Conservation (phyloP, 2,888 invertebrate genomes). For the Drosophila monieri region DNA sequence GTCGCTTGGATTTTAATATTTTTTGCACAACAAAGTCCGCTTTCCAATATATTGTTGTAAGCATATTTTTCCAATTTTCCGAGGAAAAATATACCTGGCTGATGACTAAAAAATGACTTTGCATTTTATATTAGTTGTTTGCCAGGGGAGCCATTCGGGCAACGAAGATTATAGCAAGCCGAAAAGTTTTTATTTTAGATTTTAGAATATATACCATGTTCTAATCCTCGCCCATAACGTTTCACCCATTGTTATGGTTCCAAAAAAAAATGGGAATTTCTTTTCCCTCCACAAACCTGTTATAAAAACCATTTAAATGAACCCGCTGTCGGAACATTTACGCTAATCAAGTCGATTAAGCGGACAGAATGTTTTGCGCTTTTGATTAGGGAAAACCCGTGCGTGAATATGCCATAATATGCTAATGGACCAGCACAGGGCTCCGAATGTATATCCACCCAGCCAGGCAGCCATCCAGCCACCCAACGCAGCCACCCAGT, state of each 20-base stretch:
- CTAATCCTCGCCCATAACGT: not conserved
- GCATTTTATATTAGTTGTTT: not conserved
- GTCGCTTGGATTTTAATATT: constrained; percentile 43
- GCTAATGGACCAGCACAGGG: constrained; percentile 53
- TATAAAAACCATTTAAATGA: constrained; percentile 44
- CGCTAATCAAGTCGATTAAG: constrained; percentile 71
- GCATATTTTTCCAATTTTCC: constrained; percentile 20
- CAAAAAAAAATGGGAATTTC: constrained; percentile 2
- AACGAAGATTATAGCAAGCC: not conserved
- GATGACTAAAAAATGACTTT: constrained; percentile 9
- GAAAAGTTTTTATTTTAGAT: not conserved
- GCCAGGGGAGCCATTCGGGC: constrained; percentile 12
- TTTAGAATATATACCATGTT: not conserved
- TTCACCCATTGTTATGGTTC: not conserved
- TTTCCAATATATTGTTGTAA: constrained; percentile 26
- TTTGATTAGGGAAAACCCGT: constrained; percentile 54
- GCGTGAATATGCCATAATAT: constrained; percentile 65
- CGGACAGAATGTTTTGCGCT: constrained; percentile 40
- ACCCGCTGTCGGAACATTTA: constrained; percentile 36
- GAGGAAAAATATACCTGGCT: constrained; percentile 4
- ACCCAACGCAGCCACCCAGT: not conserved
- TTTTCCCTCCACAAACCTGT: not conserved
- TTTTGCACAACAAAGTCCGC: constrained; percentile 41
- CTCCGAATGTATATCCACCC: constrained; percentile 28
- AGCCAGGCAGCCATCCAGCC: not conserved